A percentile compares a stretch with the other conserved stretches of the same genome.
Conservation (phyloP, 2,888 invertebrate species). For the Rhagium mordax region DNA sequence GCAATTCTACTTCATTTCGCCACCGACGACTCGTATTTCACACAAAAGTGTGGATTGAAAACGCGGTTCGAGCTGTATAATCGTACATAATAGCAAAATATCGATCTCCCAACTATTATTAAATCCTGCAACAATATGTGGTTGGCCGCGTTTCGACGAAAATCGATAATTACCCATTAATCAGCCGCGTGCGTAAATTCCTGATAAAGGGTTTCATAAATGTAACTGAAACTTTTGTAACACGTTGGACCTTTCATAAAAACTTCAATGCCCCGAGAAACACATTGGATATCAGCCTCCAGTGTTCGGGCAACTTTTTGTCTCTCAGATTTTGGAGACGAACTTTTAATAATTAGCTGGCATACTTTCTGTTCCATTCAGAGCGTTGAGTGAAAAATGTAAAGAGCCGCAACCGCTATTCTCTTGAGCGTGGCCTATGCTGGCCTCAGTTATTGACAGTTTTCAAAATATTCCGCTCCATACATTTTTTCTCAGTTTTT, state of each 20-base stretch:
- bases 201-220: constrained; percentile 5
- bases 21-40: background rate
- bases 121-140: background rate
- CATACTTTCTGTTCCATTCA: no score
- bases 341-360: no score
- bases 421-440: no score
- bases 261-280: background rate
- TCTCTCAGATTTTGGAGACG: background rate
- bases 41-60: background rate
- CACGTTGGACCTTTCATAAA: background rate
- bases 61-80: background rate
- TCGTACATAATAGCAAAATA: background rate
- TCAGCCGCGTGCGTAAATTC: background rate
- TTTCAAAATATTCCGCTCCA: no score
- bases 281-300: background rate
- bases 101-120: constrained; percentile 8
- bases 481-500: no score
- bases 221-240: constrained; percentile 19
- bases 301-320: background rate
- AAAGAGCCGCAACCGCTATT: no score
- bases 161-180: constrained; percentile 19
- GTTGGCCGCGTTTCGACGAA: background rate
- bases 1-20: background rate
- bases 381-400: no score
- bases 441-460: no score